A percentile compares a stretch with the other conserved stretches of the same genome.
These are phyloP conservation scores for Strix uralensis DNA, from an alignment of 2,113 vertebrate species.

Conservation along the genomic window DNA sequence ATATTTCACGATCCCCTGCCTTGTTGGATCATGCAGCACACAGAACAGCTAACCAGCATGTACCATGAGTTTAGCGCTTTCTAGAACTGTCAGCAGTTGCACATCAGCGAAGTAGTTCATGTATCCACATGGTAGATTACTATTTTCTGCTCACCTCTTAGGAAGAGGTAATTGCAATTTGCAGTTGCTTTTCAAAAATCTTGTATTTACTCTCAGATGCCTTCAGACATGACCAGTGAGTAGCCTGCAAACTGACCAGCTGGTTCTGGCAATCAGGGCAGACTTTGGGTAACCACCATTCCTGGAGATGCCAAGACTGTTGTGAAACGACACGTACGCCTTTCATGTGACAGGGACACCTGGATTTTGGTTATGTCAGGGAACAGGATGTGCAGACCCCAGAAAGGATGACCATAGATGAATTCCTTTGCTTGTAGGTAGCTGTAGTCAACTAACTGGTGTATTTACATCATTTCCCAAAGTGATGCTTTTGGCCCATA, in stretches of 20 bases:
- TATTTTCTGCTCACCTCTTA: neutral
- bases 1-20: neutral
- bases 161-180: neutral
- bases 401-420: neutral
- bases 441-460: neutral
- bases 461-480: neutral
- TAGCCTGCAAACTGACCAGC: neutral
- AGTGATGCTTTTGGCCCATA: neutral
- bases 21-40: rapidly evolving
- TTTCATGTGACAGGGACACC: neutral
- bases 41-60: neutral
- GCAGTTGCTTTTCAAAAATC: neutral
- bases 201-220: neutral
- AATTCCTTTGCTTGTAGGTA: neutral
- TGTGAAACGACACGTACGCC: neutral
- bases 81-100: neutral
- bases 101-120: neutral
- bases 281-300: neutral
- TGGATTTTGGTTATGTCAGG: neutral
- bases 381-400: rapidly evolving
- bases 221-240: neutral
- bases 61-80: neutral
- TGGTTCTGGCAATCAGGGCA: neutral
- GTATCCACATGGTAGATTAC: neutral
- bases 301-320: neutral